Evolutionary conservation across 2,113 vertebrate species (phyloP), one percentile per base, ranked within the genome.

Genomic region (Labrus mixtus): DNA sequence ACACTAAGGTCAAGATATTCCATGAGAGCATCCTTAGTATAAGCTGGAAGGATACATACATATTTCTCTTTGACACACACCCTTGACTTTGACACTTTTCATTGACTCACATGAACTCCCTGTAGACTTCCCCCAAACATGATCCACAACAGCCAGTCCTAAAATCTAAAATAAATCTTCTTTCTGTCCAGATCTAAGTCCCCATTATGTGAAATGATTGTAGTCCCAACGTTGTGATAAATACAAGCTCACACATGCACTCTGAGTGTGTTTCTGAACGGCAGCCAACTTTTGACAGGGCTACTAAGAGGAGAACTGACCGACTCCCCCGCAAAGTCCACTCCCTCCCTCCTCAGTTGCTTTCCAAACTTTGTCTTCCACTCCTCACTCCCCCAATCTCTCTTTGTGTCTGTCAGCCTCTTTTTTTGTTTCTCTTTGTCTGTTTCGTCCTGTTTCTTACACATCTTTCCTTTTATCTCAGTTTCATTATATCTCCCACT

Each of bases 281-380:
- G 3, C 62, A 16, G 90, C 84, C 84, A 87, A 87, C 72, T 85
- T 85, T 64, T 80, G 77, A 85, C 65, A 58, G 65, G 41, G 59
- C 81, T 74, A 60, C 63, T 9, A 72, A 60, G 79, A 69, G 23
- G 71, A 76, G 78, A 76, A 56, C 83, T 76, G 63, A 82, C 80
- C 53, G 41, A 81, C 88, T 82, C 90, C 82, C 84, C 84, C 82
- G 37, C 87, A 87, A 36, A 58, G 68, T 59, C 37, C 10, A 63
- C 71, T 82, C 82, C 73, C 82, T 76, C 72, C 69, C 41, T 63
- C 60, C 73, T 70, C 63, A 50, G 59, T 50, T 39, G 45, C 67
- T 60, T 65, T 58, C 56, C 78, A 64, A 56, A 81, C 68, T 70
- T 57, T 16, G 58, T 74, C 79, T 71, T 41, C 59, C 61, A 41